Evolutionary conservation across 1,140 invertebrate species (phyloP), one percentile per base, ranked within the genome.

Genomic region (Diorhabda sublineata): DNA sequence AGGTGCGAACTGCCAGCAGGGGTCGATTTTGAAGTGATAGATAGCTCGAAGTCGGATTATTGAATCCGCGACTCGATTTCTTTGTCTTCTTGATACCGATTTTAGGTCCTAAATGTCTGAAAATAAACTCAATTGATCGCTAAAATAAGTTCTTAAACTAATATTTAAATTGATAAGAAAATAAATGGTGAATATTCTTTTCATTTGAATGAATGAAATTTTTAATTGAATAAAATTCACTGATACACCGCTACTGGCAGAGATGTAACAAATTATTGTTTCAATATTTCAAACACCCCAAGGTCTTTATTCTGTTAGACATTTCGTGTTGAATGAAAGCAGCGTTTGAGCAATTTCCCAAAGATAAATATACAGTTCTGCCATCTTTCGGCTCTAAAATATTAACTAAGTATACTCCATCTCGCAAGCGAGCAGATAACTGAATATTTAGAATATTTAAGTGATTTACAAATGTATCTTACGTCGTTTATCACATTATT

Each of bases 61-160:
- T 76, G 72, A 72, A 76, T 76, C 71, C 47, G 58, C 69, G 74
- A 74, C 75, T 70, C 71, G 74, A 67, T 75, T 75, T 76, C 71
- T 75, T 75, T 72, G 74, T 71, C 65, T 69, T 71, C 61, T 72
- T 26, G 26, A 26, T 26, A 26, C 26, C 26, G 26, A 26, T 26
- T 26, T 26, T 26, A 26, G 26, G 26, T 26, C 26, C 1, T 0
- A 26, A 26, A 26, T 26, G 26, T 26, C 26, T 26, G 26, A 26
- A 26, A 26, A 26, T 26, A 26, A 26, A 26, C 26, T 26, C 26
- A 26, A 26, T 26, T 26, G 26, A 26, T 26, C 26, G 26, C 26
- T 26, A 26, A 26, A 26, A 26, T 0, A 26, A 26, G 1, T 26
- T 26, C 26, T 26, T 26, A 26, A 26, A 26, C 26, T 26, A 26